Conservation (phyloP, 2,888 invertebrate species). For the Augochlorella aurata region DNA sequence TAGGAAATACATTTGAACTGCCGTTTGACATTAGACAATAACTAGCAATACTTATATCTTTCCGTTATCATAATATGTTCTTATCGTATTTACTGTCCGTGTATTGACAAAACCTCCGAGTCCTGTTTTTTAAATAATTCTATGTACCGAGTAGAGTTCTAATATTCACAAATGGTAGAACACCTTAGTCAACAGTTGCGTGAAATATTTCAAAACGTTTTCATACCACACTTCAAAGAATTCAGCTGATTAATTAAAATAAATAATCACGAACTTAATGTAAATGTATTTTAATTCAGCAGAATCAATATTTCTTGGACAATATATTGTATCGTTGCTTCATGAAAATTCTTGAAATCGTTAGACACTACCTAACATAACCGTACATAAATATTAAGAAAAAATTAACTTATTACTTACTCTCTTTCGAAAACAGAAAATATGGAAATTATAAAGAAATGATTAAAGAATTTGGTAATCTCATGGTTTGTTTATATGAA, state of each 20-base stretch:
- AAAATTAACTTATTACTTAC: no score
- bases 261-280: neutral
- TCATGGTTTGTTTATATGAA: neutral
- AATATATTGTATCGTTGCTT: neutral
- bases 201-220: neutral
- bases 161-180: neutral
- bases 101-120: neutral
- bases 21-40: neutral
- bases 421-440: neutral
- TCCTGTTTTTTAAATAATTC: neutral
- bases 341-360: no score
- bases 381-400: no score
- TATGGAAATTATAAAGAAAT: neutral
- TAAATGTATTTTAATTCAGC: neutral
- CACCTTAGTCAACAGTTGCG: neutral
- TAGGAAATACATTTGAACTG: neutral
- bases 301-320: neutral
- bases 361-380: no score
- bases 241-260: neutral
- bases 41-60: slow-evolving; percentile 27
- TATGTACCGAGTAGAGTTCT: neutral
- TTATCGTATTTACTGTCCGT: neutral
- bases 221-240: neutral
- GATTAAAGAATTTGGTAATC: neutral
- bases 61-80: slow-evolving; percentile 9